Conservation (phyloP, 1,140 invertebrate genomes). For the Spodoptera litura region DNA sequence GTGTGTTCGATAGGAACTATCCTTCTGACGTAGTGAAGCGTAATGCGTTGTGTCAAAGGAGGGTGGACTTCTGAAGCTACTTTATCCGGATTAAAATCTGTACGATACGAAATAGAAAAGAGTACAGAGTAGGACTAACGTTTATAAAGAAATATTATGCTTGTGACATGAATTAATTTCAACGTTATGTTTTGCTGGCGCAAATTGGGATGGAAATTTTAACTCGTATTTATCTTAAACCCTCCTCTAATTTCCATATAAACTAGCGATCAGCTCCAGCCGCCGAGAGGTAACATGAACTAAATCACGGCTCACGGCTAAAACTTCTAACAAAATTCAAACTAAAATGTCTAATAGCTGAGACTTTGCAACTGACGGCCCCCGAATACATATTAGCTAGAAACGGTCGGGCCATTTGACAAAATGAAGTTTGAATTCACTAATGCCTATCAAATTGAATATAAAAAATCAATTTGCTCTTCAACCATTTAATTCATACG, state of each 20-base stretch:
- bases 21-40: constrained; percentile 17
- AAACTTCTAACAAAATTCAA: constrained; percentile 31
- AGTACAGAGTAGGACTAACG: no score
- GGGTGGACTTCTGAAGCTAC: background rate
- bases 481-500: constrained; percentile 30
- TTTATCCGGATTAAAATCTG: constrained; percentile 1
- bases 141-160: no score
- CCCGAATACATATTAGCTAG: constrained; percentile 18
- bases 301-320: constrained; percentile 29
- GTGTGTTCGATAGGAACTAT: constrained; percentile 37
- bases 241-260: constrained; percentile 35
- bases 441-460: constrained; percentile 19
- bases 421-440: constrained; percentile 12
- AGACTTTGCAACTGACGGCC: constrained; percentile 22
- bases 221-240: constrained; percentile 29
- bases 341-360: constrained; percentile 25
- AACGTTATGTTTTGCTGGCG: background rate
- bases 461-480: constrained; percentile 34
- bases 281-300: constrained; percentile 15
- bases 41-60: constrained; percentile 20
- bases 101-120: background rate
- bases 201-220: background rate
- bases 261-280: constrained; percentile 27
- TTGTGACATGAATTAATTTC: background rate
- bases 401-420: constrained; percentile 7